Conservation (phyloP, 2,797 vertebrate species). For the Sparidentex hasta region DNA sequence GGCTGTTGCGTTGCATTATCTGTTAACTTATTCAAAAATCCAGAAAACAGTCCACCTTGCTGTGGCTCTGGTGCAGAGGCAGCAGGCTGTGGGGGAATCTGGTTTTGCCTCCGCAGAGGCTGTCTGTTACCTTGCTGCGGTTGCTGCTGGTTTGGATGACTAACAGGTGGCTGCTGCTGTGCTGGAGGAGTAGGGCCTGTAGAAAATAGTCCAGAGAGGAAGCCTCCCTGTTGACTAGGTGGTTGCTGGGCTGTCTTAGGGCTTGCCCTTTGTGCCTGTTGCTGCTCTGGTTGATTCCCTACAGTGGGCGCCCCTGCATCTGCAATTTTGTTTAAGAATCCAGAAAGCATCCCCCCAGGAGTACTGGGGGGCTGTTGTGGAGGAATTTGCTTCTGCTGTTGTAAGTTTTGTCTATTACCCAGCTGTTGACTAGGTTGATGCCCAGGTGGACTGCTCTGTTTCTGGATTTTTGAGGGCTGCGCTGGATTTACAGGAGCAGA, state of each 20-base stretch:
- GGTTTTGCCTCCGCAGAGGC: constrained; percentile 83
- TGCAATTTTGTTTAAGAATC: constrained; percentile 84
- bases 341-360: constrained; percentile 81
- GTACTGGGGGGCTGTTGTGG: constrained; percentile 72
- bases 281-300: constrained; percentile 62
- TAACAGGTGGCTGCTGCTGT: constrained; percentile 63
- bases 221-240: constrained; percentile 80
- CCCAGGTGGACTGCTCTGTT: constrained; percentile 37
- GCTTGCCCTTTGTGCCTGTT: constrained; percentile 60
- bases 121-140: constrained; percentile 80
- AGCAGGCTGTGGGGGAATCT: constrained; percentile 73
- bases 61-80: constrained; percentile 75
- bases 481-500: constrained; percentile 56
- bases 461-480: constrained; percentile 52
- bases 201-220: constrained; percentile 85
- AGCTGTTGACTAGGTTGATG: constrained; percentile 61
- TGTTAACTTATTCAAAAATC: constrained; percentile 86
- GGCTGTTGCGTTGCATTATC: constrained; percentile 79
- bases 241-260: constrained; percentile 68
- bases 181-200: constrained; percentile 49
- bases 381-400: constrained; percentile 74
- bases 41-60: constrained; percentile 87
- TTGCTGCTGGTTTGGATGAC: constrained; percentile 71
- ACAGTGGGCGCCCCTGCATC: constrained; percentile 67
- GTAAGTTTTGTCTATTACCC: constrained; percentile 73